Percentiles rank a stretch among this genome's conserved stretches.
Evolutionary conservation across 1,140 invertebrate species (phyloP).

Genomic region (Brachionus manjavacas): DNA sequence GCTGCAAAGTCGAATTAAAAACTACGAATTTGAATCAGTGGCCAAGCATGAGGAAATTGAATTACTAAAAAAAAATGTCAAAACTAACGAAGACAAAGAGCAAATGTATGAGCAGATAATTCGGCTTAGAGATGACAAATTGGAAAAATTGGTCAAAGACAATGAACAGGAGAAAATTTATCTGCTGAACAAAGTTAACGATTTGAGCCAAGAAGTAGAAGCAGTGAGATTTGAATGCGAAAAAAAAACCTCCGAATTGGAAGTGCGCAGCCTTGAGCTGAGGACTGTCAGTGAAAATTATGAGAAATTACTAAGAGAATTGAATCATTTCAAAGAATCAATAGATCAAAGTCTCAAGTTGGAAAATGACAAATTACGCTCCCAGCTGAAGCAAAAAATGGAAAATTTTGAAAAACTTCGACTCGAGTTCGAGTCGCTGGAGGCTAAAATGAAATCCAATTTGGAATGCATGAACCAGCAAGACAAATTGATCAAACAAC

Average conservation of each 20-base stretch:
- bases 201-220: neutral
- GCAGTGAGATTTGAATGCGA: neutral
- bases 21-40: neutral
- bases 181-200: neutral
- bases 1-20: conserved; percentile 47
- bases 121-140: conserved; percentile 5
- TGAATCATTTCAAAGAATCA: conserved; percentile 19
- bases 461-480: conserved; percentile 22
- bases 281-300: conserved; percentile 6
- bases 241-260: neutral
- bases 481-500: neutral
- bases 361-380: neutral
- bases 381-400: neutral
- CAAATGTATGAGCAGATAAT: conserved; percentile 35
- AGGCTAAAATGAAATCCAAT: neutral
- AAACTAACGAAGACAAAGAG: neutral
- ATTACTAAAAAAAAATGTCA: neutral
- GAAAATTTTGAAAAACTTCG: neutral
- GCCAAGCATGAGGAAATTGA: neutral
- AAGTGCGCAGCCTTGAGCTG: neutral
- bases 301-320: neutral
- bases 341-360: neutral
- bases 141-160: conserved; percentile 11
- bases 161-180: conserved; percentile 10
- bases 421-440: neutral